Conservation (phyloP, 2,113 vertebrate species). For the Amazona guildingii region DNA sequence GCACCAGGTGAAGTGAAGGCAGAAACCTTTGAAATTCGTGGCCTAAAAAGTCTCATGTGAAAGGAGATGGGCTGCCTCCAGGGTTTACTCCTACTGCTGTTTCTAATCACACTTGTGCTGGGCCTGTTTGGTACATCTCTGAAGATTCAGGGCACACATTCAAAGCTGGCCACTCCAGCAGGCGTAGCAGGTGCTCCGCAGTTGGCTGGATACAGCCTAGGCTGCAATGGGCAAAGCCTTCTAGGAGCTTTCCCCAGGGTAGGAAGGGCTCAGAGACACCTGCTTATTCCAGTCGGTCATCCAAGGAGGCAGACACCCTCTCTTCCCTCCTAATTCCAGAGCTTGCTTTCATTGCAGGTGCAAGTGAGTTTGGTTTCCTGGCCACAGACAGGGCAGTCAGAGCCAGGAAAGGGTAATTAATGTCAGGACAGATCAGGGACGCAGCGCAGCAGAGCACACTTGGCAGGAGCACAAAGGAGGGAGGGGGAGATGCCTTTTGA, state of each 20-base stretch:
- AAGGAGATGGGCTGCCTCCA: background rate
- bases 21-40: background rate
- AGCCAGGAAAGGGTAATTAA: conserved; percentile 66
- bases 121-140: background rate
- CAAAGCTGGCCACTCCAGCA: background rate
- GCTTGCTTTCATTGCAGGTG: background rate
- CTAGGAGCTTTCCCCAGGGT: background rate
- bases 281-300: conserved; percentile 29
- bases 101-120: background rate
- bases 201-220: background rate
- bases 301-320: conserved; percentile 15
- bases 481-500: conserved; percentile 25
- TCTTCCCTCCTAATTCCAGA: conserved; percentile 6
- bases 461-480: conserved; percentile 30
- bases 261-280: conserved; percentile 43
- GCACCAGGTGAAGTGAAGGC: background rate
- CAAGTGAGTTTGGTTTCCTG: conserved; percentile 52
- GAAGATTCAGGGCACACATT: background rate
- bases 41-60: background rate
- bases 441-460: conserved; percentile 19
- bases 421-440: conserved; percentile 61
- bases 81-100: background rate
- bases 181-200: conserved; percentile 28
- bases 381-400: conserved; percentile 14
- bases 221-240: conserved; percentile 24